Percentiles rank a stretch among this genome's conserved stretches.
These are phyloP conservation scores for Tiliqua scincoides DNA, from an alignment of 2,113 vertebrate species.

Conservation along the genomic window DNA sequence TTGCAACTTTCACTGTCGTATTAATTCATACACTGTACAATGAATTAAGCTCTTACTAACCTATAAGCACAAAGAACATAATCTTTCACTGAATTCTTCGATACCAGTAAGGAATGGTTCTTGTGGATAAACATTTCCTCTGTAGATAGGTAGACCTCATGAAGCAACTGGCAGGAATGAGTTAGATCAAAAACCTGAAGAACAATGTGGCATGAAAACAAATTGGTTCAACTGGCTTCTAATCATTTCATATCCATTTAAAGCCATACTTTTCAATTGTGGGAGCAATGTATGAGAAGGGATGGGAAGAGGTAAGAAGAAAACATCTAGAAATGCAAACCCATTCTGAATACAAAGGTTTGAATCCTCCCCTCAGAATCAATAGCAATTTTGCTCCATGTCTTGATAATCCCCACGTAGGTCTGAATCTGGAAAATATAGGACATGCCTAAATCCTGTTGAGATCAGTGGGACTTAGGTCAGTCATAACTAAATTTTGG, in stretches of 20 bases:
- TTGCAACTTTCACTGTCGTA: neutral
- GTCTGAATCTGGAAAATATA: neutral
- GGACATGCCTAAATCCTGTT: neutral
- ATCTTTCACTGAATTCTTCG: slow-evolving; percentile 68
- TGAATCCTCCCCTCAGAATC: neutral
- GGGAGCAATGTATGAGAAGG: neutral
- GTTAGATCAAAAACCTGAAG: slow-evolving; percentile 71
- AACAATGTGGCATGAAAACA: slow-evolving; percentile 2
- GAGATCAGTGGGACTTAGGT: neutral
- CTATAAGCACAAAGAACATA: slow-evolving; percentile 72
- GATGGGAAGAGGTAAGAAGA: slow-evolving; percentile 17
- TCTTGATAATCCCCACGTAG: neutral
- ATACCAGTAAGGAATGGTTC: slow-evolving; percentile 68
- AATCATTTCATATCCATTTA: slow-evolving; percentile 13
- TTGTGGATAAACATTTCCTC: slow-evolving; percentile 60
- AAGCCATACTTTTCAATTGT: neutral
- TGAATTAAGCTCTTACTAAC: slow-evolving; percentile 47
- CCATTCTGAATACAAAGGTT: neutral
- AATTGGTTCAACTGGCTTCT: neutral
- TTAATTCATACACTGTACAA: neutral
- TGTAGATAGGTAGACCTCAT: slow-evolving; percentile 63
- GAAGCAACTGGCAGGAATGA: slow-evolving; percentile 65
- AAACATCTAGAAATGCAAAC: slow-evolving; percentile 15
- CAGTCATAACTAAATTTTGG: neutral
- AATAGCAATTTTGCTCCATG: neutral